A percentile compares a stretch with the other conserved stretches of the same genome.
Evolutionary conservation across 2,888 invertebrate species (phyloP).

Genomic region (Caradrina kadenii): DNA sequence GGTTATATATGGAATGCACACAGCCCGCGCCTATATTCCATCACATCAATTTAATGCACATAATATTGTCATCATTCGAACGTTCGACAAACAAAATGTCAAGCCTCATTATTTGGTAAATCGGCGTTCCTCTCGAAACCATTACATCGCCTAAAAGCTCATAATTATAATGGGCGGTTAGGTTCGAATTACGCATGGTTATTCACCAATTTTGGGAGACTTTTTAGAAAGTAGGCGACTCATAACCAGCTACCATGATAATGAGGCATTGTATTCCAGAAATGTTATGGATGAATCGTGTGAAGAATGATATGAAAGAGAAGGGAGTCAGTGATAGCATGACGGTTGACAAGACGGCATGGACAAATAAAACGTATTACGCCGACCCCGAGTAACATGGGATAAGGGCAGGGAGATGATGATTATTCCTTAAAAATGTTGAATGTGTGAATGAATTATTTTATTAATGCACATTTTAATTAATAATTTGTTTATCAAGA

Average conservation of each 20-base stretch:
- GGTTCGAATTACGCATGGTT: slow-evolving; percentile 64
- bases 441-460: not conserved
- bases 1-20: slow-evolving; percentile 5
- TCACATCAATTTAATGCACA: slow-evolving; percentile 35
- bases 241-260: slow-evolving; percentile 9
- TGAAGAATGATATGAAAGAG: too few relatives aligned
- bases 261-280: slow-evolving; percentile 19
- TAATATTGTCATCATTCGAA: slow-evolving; percentile 51
- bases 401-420: too few relatives aligned
- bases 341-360: too few relatives aligned
- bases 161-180: slow-evolving; percentile 64
- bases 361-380: too few relatives aligned
- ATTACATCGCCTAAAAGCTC: slow-evolving; percentile 63
- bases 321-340: too few relatives aligned
- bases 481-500: not conserved
- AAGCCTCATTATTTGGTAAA: slow-evolving; percentile 57
- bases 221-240: slow-evolving; percentile 46
- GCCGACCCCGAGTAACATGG: too few relatives aligned
- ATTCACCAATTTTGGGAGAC: slow-evolving; percentile 57
- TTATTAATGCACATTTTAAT: not conserved
- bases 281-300: not conserved
- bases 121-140: slow-evolving; percentile 56
- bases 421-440: not conserved
- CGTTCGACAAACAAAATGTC: slow-evolving; percentile 58
- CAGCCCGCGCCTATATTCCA: slow-evolving; percentile 33